A percentile compares a stretch with the other conserved stretches of the same genome.
phyloP scores from a whole-genome alignment of 2,113 vertebrate genomes.

The Bujurquina vittata region DNA sequence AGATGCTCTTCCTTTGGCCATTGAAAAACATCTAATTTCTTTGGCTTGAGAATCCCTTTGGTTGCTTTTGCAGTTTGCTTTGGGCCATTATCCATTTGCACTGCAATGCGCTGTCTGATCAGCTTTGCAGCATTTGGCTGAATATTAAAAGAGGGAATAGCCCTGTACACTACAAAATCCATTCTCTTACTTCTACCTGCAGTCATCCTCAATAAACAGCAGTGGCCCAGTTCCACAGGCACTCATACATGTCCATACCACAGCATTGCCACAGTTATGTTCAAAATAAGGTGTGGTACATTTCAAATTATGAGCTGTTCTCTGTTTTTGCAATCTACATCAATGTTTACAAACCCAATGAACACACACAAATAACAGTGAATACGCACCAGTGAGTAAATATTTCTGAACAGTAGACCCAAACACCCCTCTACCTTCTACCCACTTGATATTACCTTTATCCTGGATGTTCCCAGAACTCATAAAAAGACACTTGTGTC shows the following conservation, averaged over 20 bases:
- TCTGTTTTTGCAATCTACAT: neutral
- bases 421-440: neutral
- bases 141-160: neutral
- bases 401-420: neutral
- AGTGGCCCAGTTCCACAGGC: neutral
- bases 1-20: neutral
- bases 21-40: neutral
- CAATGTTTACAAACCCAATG: too few species aligned
- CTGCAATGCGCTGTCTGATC: neutral
- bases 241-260: neutral
- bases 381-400: neutral
- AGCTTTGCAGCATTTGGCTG: neutral
- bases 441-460: neutral
- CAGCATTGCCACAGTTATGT: neutral
- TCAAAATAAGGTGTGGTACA: too few species aligned
- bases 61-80: neutral
- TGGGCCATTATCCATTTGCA: neutral
- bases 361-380: neutral
- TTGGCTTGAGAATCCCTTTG: neutral
- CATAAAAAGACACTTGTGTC: neutral
- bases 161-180: neutral
- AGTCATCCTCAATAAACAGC: neutral
- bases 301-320: too few species aligned
- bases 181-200: neutral
- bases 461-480: neutral